Base-by-base conservation (phyloP, 2,888 invertebrate genomes). In the Dicyrtoma fusca region DNA sequence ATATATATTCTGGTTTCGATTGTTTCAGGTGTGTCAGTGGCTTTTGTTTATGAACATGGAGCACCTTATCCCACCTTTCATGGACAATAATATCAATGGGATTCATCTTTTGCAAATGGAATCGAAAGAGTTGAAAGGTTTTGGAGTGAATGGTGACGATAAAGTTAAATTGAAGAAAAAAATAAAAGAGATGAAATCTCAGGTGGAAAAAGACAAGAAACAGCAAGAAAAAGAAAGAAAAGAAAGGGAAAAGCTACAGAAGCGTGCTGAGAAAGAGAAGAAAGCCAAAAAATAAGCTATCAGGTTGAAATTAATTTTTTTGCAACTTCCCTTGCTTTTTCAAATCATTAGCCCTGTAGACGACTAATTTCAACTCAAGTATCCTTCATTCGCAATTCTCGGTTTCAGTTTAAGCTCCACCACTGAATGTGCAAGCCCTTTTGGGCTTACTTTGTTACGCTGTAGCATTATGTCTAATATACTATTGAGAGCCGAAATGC, bases 31-130 rank as follows among this genome's bases (percentile, higher is more conserved):
- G 68, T 94, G 93, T 84, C 94, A 95, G 84, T 97, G 96, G 96
- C 86, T 97, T 77, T 88, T 94, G 78, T 92, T 85, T 5, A 83
- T 88, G 70, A 88, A 94, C 49, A 86, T 97, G 82, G 95, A 95
- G 83, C 90, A 92, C 72, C 92, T 94, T 85, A 91, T 92, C 80
- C 88, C 92, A 63, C 92, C 92, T 81, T 95, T 97, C 84, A 89
- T 92, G 69, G 92, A 94, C 81, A 90, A 93, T 81, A 91, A 92
- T 82, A 91, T 98, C 68, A 93, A 92, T 84, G 98, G 98, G 21
- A 87, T 89, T 45, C 90, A 92, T 69, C 87, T 98, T 71, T 86
- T 98, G 59, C 89, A 92, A 76, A 87, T 98, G 69, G 95, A 96
- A 83, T 94, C 95, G 0, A 90, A 92, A 72, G 95, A 95, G 85